These are phyloP conservation scores for Oreocharis arfaki DNA, from an alignment of 2,113 vertebrate genomes.

Conservation along the genomic window DNA sequence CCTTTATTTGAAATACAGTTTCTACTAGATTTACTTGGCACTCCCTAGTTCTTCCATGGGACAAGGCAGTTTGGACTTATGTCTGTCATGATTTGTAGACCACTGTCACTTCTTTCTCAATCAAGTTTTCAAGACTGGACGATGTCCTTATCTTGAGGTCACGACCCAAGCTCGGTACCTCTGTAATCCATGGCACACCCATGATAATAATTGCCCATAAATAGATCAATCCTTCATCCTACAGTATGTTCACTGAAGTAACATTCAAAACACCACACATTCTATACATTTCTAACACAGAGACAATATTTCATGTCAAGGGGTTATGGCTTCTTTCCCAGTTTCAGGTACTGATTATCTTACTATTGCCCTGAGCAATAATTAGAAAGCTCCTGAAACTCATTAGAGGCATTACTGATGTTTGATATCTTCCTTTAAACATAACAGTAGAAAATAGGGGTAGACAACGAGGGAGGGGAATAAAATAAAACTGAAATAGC, in stretches of 20 bases:
- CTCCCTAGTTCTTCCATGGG: not conserved
- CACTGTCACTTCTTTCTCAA: not conserved
- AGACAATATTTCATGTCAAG: not conserved
- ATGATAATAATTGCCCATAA: not conserved
- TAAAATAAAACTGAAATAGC: not conserved
- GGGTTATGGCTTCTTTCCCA: not conserved
- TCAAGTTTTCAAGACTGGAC: not conserved
- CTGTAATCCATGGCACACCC: not conserved
- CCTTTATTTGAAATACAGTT: not conserved
- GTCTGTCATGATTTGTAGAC: not conserved
- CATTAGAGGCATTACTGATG: not conserved
- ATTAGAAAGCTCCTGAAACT: not conserved
- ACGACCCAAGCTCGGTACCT: not conserved
- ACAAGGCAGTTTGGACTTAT: not conserved
- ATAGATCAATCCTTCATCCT: not conserved
- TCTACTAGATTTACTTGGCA: not conserved
- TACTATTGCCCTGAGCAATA: not conserved
- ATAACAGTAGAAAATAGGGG: accelerated
- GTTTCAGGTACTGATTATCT: not conserved
- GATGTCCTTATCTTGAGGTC: not conserved
- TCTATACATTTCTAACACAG: not conserved
- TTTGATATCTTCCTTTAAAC: not conserved
- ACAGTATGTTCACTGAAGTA: not conserved
- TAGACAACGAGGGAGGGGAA: not conserved
- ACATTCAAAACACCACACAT: not conserved